phyloP scores from a whole-genome alignment of 2,888 invertebrate genomes.

The Rhingia rostrata region DNA sequence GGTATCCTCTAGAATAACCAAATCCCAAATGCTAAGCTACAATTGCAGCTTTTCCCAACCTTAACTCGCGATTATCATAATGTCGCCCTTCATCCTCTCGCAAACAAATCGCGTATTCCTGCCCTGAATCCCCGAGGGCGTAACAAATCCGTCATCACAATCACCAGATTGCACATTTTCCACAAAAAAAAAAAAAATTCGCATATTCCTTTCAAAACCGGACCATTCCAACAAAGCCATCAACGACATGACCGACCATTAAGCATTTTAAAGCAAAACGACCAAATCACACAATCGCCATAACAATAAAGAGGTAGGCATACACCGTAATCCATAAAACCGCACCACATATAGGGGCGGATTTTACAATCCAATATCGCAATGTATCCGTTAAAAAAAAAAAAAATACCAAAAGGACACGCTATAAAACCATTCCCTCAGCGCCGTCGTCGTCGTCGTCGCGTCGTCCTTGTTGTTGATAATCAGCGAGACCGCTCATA shows the following conservation, averaged over 20 bases:
- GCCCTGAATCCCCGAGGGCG: constrained; percentile 17
- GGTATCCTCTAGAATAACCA: no score
- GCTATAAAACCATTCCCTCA: constrained; percentile 29
- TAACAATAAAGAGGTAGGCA: constrained; percentile 50
- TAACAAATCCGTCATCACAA: constrained; percentile 41
- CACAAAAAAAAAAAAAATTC: constrained; percentile 6
- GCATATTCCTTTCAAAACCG: background rate
- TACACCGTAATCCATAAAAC: constrained; percentile 46
- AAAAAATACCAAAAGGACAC: constrained; percentile 35
- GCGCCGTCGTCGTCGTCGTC: constrained; percentile 9
- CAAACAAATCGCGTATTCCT: constrained; percentile 5
- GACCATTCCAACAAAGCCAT: constrained; percentile 17
- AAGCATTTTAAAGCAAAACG: constrained; percentile 54
- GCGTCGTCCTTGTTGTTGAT: constrained; percentile 6
- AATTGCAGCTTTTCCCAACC: background rate
- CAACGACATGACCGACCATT: constrained; percentile 25
- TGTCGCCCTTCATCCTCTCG: constrained; percentile 2
- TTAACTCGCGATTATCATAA: no score
- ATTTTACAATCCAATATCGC: constrained; percentile 56
- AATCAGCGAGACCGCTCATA: constrained; percentile 50
- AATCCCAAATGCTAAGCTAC: no score
- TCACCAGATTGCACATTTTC: constrained; percentile 13
- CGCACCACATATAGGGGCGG: constrained; percentile 62
- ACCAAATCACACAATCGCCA: constrained; percentile 62
- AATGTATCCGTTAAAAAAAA: constrained; percentile 51